Conservation (phyloP, 1,140 invertebrate genomes). For the Meloidogyne hapla region DNA sequence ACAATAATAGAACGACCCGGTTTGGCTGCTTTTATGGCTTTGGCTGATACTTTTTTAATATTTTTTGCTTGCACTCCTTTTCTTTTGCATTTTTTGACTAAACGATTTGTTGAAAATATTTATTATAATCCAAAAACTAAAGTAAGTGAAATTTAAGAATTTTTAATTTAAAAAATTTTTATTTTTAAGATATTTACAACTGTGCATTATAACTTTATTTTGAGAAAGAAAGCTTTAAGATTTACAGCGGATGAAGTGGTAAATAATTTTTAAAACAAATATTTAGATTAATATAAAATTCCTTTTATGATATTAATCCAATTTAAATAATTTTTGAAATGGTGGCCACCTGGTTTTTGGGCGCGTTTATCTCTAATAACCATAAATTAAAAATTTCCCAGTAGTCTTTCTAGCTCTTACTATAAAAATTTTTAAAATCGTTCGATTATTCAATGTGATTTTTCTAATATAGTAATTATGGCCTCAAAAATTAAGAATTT, state of each 20-base stretch:
- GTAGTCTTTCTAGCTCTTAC: too few species aligned
- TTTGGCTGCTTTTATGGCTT: slow-evolving; percentile 39
- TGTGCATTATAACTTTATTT: slow-evolving; percentile 59
- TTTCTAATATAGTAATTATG: too few species aligned
- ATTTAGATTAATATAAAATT: too few species aligned
- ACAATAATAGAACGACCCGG: slow-evolving; percentile 40
- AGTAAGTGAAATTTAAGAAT: slow-evolving; percentile 14
- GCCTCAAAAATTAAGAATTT: too few species aligned
- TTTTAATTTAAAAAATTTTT: slow-evolving; percentile 16
- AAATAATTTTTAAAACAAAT: neutral
- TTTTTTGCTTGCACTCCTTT: slow-evolving; percentile 51
- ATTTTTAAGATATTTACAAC: slow-evolving; percentile 49
- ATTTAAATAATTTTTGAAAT: too few species aligned
- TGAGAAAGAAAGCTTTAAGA: slow-evolving; percentile 50
- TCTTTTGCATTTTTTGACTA: slow-evolving; percentile 50
- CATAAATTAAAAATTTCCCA: too few species aligned
- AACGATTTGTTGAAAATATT: slow-evolving; percentile 51
- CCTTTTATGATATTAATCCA: too few species aligned
- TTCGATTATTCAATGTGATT: too few species aligned
- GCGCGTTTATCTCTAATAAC: too few species aligned
- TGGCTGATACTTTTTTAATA: slow-evolving; percentile 50
- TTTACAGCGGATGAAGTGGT: slow-evolving; percentile 49
- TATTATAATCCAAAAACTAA: slow-evolving; percentile 51
- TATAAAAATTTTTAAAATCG: too few species aligned
- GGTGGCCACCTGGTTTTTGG: too few species aligned